Conservation (phyloP, 2,888 invertebrate species). For the Lycaena phlaeas region DNA sequence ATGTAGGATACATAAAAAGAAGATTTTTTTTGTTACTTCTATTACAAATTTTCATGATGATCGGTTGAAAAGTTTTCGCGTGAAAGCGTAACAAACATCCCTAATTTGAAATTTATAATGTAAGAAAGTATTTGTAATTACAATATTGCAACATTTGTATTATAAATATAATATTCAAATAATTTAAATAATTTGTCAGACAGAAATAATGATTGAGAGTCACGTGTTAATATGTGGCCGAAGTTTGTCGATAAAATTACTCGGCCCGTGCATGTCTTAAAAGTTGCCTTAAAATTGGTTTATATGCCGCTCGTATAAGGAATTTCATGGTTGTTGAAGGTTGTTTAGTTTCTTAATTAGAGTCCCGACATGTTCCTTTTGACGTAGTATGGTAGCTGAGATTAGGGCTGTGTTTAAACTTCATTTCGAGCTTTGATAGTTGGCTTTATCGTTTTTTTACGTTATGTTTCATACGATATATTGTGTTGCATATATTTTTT, state of each 20-base stretch:
- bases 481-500: no score
- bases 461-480: not conserved
- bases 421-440: no score
- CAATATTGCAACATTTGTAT: no score
- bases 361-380: slow-evolving; percentile 38
- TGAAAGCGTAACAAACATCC: no score
- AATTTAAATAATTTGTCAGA: no score
- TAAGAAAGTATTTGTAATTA: no score
- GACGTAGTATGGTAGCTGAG: slow-evolving; percentile 36
- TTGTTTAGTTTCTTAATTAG: slow-evolving; percentile 65
- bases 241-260: slow-evolving; percentile 53
- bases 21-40: no score
- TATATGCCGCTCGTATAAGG: slow-evolving; percentile 52
- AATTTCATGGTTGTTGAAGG: slow-evolving; percentile 62
- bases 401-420: slow-evolving; percentile 29
- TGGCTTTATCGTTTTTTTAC: slow-evolving; percentile 29
- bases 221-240: slow-evolving; percentile 33
- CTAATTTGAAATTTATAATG: no score
- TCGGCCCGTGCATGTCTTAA: slow-evolving; percentile 37
- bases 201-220: no score
- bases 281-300: slow-evolving; percentile 61
- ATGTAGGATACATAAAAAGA: no score
- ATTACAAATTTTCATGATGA: no score
- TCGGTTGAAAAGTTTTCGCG: no score
- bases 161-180: not conserved